Evolutionary conservation across 2,888 invertebrate genomes (phyloP).

Genomic region (Trichopria drosophilae): DNA sequence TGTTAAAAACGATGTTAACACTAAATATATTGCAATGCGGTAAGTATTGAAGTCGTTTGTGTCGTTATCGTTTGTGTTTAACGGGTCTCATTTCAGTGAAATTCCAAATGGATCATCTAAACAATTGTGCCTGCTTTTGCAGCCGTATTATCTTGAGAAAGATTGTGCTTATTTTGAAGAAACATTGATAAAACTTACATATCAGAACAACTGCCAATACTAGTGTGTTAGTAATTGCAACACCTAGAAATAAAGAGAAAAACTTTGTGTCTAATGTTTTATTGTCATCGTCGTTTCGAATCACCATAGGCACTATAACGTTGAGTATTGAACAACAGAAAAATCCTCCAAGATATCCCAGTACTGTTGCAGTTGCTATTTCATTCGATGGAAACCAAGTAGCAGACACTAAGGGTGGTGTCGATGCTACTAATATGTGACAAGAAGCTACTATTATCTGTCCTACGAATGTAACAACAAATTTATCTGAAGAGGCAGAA

Average conservation of each 20-base stretch:
- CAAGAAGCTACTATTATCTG: constrained; percentile 31
- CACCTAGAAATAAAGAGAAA: constrained; percentile 11
- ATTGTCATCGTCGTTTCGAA: constrained; percentile 32
- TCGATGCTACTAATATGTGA: constrained; percentile 28
- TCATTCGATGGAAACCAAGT: constrained; percentile 35
- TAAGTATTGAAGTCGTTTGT: too few relatives aligned
- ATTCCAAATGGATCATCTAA: too few relatives aligned
- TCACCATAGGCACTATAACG: constrained; percentile 28
- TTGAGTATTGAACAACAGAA: constrained; percentile 32
- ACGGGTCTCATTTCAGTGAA: too few relatives aligned
- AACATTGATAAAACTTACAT: too few relatives aligned
- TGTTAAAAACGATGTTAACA: too few relatives aligned
- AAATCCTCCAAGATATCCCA: constrained; percentile 29
- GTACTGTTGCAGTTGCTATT: constrained; percentile 32
- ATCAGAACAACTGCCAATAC: constrained; percentile 20
- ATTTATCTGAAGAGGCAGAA: constrained; percentile 26
- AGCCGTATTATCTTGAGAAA: too few relatives aligned
- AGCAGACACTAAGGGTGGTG: constrained; percentile 34
- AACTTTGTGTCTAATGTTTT: constrained; percentile 32
- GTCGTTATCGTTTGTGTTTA: too few relatives aligned
- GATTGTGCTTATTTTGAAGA: too few relatives aligned
- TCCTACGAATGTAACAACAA: constrained; percentile 27
- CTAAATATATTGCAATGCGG: too few relatives aligned
- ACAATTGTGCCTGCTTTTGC: too few relatives aligned
- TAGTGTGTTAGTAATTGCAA: constrained; percentile 25